Base-by-base conservation (phyloP, 1,140 invertebrate species). In the Hylyphantes graminicola region DNA sequence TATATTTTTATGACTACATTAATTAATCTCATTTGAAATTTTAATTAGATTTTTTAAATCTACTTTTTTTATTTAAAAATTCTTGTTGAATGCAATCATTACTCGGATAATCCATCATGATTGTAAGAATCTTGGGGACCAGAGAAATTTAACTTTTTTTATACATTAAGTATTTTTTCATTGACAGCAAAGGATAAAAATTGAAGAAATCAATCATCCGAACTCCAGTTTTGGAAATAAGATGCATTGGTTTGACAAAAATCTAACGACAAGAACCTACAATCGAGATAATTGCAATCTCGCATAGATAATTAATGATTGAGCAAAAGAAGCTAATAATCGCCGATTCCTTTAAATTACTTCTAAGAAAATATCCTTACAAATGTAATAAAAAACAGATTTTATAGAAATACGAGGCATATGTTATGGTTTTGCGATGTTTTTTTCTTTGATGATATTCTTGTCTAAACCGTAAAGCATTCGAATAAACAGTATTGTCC, bases 111-210 rank as follows among this genome's bases (percentile, higher is more conserved):
- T 76, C 74, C 74, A 76, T 76, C 74, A 76, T 76, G 17, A 35
- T 11, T 50, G 57, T 51, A 50, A 50, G 50, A 76, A 76, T 76
- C 53, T 64, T 7, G 48, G 12, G 9, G 59, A 63, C 15, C 51
- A 50, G 64, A 75, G 64, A 76, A 63, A 76, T 51, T 35, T 35
- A 35, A 35, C 35, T 35, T 35, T 63, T 76, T 76, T 48, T 76
- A 57, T 76, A 76, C 74, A 64, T 76, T 63, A 76, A 63, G 15
- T 72, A 13, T 68, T 72, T 74, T 76, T 64, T 76, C 50, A 76
- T 76, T 76, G 64, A 64, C 53, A 61, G 64, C 74, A 76, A 76
- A 21, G 0, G 48, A 51, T n/a, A 51, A 63, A 63, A 63, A 63
- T 50, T 64, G 48, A 64, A 61, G 74, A 64, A 64, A 76, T 76